Percentiles rank a stretch among this genome's conserved stretches.
Evolutionary conservation across 1,140 invertebrate species (phyloP).

Genomic region (Watersipora subatra): DNA sequence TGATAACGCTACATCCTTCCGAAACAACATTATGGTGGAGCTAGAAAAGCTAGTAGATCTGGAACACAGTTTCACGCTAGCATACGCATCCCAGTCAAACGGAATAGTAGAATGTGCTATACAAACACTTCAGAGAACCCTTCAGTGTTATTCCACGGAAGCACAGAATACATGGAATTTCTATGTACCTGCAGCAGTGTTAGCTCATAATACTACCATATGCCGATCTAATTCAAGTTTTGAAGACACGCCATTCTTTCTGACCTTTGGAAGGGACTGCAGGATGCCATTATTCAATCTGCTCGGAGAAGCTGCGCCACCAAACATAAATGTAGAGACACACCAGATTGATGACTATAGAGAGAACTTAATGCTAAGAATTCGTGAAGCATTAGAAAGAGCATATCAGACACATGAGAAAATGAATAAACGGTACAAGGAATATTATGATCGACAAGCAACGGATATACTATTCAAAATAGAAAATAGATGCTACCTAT

Average conservation of each 20-base stretch:
- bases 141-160: not conserved
- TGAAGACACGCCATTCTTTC: not conserved
- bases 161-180: not conserved
- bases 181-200: not conserved
- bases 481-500: not conserved
- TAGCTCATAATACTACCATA: not conserved
- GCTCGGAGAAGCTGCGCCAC: not conserved
- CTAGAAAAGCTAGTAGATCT: not conserved
- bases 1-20: not conserved
- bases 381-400: not conserved
- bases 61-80: not conserved
- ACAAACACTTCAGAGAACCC: not conserved
- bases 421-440: not conserved
- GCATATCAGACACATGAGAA: not conserved
- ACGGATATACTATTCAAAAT: not conserved
- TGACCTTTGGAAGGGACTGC: not conserved
- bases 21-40: not conserved
- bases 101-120: not conserved
- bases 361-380: not conserved
- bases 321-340: not conserved
- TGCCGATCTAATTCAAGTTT: not conserved
- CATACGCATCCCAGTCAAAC: not conserved
- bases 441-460: not conserved
- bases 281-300: not conserved
- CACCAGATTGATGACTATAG: not conserved